phyloP scores from a whole-genome alignment of 2,797 vertebrate genomes.

The Clarias platycephalus region DNA sequence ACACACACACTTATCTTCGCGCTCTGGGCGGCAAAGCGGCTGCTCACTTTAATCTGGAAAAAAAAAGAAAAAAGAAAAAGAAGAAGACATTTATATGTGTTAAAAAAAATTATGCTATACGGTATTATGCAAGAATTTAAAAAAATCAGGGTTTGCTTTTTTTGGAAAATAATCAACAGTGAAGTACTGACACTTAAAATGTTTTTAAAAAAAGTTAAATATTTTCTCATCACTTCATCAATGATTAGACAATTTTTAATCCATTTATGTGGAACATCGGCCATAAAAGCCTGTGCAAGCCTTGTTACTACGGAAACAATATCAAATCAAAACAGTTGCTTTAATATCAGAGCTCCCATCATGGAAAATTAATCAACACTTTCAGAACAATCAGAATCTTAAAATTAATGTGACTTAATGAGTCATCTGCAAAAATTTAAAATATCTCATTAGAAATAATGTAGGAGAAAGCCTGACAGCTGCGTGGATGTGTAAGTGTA shows the following conservation, averaged over 20 bases:
- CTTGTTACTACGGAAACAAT: neutral
- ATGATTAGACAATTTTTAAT: neutral
- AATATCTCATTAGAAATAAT: neutral
- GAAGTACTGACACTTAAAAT: neutral
- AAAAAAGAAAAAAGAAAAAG: neutral
- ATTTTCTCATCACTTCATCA: neutral
- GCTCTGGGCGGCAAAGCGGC: constrained; percentile 68
- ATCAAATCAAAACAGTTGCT: neutral
- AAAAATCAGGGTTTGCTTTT: neutral
- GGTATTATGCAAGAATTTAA: neutral
- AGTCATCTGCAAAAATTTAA: neutral
- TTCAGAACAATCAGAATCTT: neutral
- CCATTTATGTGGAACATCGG: neutral
- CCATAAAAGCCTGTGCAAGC: neutral
- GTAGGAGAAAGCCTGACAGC: neutral
- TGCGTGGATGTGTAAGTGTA: neutral
- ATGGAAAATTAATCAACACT: neutral
- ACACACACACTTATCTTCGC: constrained; percentile 80
- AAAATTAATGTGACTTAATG: neutral
- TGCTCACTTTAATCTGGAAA: constrained; percentile 80
- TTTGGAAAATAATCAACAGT: neutral
- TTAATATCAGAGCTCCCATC: neutral
- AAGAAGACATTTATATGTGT: neutral
- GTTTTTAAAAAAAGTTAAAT: too few species aligned
- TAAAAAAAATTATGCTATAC: too few species aligned